phyloP scores from a whole-genome alignment of 2,113 vertebrate species.

The Nesoenas mayeri region DNA sequence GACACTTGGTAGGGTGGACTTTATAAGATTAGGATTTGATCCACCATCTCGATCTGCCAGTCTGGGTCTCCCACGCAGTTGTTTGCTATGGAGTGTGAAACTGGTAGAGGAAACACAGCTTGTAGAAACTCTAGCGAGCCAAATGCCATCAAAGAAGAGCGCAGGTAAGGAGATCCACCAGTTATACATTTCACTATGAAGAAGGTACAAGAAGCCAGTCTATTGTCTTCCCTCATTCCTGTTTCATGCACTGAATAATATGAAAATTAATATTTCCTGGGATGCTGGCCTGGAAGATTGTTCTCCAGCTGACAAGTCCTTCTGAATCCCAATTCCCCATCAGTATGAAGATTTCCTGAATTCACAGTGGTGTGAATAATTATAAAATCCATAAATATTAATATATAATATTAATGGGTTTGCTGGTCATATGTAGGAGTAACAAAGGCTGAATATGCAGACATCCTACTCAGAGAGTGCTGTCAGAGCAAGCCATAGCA shows the following conservation, averaged over 20 bases:
- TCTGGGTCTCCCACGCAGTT: not conserved
- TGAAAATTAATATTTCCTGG: not conserved
- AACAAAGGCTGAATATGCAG: not conserved
- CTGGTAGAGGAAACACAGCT: not conserved
- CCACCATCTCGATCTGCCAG: not conserved
- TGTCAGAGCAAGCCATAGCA: not conserved
- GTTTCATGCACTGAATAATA: not conserved
- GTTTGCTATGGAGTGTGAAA: not conserved
- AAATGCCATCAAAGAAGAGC: not conserved
- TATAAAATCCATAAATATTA: not conserved
- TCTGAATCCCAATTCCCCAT: not conserved
- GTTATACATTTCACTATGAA: not conserved
- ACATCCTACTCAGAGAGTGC: not conserved
- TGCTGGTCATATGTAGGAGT: not conserved
- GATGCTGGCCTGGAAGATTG: not conserved
- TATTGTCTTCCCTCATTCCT: not conserved
- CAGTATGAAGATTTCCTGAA: not conserved
- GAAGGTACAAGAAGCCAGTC: not conserved
- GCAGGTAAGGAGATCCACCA: not conserved
- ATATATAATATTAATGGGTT: not conserved
- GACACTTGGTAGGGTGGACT: not conserved
- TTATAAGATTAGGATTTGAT: not conserved
- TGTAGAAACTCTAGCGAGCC: not conserved
- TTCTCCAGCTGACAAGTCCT: not conserved
- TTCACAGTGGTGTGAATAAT: not conserved